phyloP scores from a whole-genome alignment of 2,888 invertebrate species.

The Marasmarcha lunaedactyla region DNA sequence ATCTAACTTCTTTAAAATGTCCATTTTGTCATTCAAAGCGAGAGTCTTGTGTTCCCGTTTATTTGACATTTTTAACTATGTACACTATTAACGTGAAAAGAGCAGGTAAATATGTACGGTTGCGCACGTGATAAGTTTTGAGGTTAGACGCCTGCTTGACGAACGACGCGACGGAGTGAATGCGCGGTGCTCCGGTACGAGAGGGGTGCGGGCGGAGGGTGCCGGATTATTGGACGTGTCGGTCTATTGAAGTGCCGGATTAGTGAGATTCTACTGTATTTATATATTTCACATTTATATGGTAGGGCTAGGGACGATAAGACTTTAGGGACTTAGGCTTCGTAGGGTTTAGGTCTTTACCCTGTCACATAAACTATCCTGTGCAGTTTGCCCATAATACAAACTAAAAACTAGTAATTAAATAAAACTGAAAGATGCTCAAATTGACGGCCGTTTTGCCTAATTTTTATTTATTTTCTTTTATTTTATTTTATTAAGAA shows the following conservation, averaged over 20 bases:
- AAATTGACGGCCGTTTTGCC: too few relatives aligned
- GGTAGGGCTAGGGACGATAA: too few relatives aligned
- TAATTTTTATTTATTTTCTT: too few relatives aligned
- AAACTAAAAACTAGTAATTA: too few relatives aligned
- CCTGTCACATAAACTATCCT: too few relatives aligned
- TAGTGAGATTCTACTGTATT: slow-evolving; percentile 4
- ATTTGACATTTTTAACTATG: slow-evolving; percentile 10
- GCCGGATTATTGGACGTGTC: slow-evolving; percentile 2
- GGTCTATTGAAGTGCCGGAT: slow-evolving; percentile 4
- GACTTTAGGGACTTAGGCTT: neutral
- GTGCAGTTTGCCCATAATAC: too few relatives aligned
- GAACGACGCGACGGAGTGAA: slow-evolving; percentile 5
- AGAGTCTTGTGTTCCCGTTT: slow-evolving; percentile 12
- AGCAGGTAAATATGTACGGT: slow-evolving; percentile 2
- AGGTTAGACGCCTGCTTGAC: slow-evolving; percentile 10
- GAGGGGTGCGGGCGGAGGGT: slow-evolving; percentile 16
- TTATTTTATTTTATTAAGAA: too few relatives aligned
- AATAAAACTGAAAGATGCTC: too few relatives aligned
- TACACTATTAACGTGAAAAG: slow-evolving; percentile 6
- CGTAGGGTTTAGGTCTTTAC: too few relatives aligned
- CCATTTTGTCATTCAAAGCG: slow-evolving; percentile 15
- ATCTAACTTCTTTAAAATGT: slow-evolving; percentile 21
- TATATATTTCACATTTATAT: too few relatives aligned
- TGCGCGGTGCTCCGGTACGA: slow-evolving; percentile 24
- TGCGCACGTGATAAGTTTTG: slow-evolving; percentile 6